Base-by-base conservation (phyloP, 2,797 vertebrate genomes). In the Heteromormyrus szaboi region DNA sequence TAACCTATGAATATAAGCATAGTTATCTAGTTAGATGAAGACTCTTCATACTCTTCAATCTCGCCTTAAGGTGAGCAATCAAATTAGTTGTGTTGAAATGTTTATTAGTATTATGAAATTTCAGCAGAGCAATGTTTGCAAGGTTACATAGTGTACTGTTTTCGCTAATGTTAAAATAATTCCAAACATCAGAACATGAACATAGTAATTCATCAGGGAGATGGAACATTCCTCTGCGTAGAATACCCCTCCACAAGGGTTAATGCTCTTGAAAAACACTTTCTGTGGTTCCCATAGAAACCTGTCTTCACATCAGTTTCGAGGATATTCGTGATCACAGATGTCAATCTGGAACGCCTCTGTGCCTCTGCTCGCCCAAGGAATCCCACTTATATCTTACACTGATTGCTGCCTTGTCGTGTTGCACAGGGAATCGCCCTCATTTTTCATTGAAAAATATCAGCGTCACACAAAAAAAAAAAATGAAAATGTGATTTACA, bases 261-360 rank as follows among this genome's bases (percentile, higher is more conserved):
- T 92, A 91, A 92, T 14, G 81, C n/a, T 62, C 89, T 91, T 86
- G 89, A 83, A 88, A 91, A 76, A 86, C 89, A 89, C 83, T 14
- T 89, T 88, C 72, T 59, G 53, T 85, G 81, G 90, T 92, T 91
- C 89, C 92, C 90, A 92, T 92, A 89, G 92, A 87, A 91, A 92
- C 92, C n/a, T 25, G 44, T 89, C 87, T 88, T 86, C 86, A 53
- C 22, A 81, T 85, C 88, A 89, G 87, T 88, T 89, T 76, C 88
- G 89, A 88, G 85, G 81, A 68, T 86, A 22, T 72, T 85, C 87
- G 19, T 81, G 90, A 91, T 90, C 90, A 91, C 89, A 91, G 90
- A 90, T 88, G 89, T 54, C 79, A 81, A 79, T 90, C 79, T 85
- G 88, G 46, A 83, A 88, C 50, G 83, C 41, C 53, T 54, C 89